Percentiles rank a stretch among this genome's conserved stretches.
These are phyloP conservation scores for Psix sp. DNA, from an alignment of 1,140 invertebrate genomes.

Conservation along the genomic window DNA sequence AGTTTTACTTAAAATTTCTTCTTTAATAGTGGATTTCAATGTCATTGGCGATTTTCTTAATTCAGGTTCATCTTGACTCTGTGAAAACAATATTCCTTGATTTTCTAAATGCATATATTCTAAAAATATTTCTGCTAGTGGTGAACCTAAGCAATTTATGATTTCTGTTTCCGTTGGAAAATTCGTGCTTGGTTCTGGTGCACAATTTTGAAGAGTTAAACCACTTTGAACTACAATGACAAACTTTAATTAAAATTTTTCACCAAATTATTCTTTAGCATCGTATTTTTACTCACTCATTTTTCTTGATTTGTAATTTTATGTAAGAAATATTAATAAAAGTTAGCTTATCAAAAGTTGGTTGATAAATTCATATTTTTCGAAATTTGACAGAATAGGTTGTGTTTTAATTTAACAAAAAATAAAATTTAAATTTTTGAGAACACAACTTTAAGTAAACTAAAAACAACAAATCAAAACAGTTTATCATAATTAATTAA, in stretches of 20 bases:
- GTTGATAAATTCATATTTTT: no score
- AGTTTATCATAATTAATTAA: no score
- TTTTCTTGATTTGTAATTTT: no score
- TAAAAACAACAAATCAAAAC: no score
- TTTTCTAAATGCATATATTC: conserved; percentile 16
- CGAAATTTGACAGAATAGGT: no score
- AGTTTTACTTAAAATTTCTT: conserved; percentile 36
- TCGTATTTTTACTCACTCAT: background rate
- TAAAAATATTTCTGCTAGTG: conserved; percentile 33
- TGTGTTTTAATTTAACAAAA: no score
- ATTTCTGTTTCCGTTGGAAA: conserved; percentile 24
- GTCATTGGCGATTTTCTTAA: background rate
- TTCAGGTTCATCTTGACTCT: background rate
- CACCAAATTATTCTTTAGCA: background rate
- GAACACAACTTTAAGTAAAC: no score
- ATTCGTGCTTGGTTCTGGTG: background rate
- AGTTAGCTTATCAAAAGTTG: no score
- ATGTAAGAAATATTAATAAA: no score
- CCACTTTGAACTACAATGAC: conserved; percentile 28
- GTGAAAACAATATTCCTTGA: background rate
- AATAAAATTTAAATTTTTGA: no score
- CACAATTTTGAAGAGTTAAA: conserved; percentile 22
- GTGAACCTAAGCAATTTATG: conserved; percentile 31
- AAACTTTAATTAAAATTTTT: background rate
- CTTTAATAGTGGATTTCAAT: conserved; percentile 18